Evolutionary conservation across 2,888 invertebrate species (phyloP).

Genomic region (Liopterus haemorrhoidalis): DNA sequence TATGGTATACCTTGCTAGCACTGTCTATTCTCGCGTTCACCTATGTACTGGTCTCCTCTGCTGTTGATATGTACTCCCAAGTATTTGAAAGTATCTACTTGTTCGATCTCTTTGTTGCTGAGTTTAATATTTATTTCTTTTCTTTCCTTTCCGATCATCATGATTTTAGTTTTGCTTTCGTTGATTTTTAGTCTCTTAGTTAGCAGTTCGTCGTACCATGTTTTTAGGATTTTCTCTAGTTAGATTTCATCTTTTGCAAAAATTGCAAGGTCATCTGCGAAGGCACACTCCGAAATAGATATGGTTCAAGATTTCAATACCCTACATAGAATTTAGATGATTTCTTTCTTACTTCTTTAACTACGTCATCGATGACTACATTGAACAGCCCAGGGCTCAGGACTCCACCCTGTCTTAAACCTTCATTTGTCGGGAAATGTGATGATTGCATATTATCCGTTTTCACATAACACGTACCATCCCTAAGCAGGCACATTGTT

Average conservation of each 20-base stretch:
- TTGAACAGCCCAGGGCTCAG: slow-evolving; percentile 11
- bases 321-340: neutral
- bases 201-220: slow-evolving; percentile 1
- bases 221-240: slow-evolving; percentile 1
- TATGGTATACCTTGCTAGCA: neutral
- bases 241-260: neutral
- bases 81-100: slow-evolving; percentile 6
- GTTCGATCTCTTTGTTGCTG: neutral
- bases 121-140: slow-evolving; percentile 6
- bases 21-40: slow-evolving; percentile 1
- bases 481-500: too few relatives aligned
- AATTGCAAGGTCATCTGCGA: neutral
- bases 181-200: neutral
- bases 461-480: too few relatives aligned
- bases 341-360: neutral
- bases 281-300: neutral
- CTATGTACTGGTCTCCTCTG: neutral
- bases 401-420: slow-evolving; percentile 11
- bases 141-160: slow-evolving; percentile 1
- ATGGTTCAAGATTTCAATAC: neutral
- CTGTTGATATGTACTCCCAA: neutral
- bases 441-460: slow-evolving; percentile 12
- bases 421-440: slow-evolving; percentile 11
- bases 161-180: slow-evolving; percentile 6
- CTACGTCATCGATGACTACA: neutral